Conservation (phyloP, 2,113 vertebrate genomes). For the Cromileptes altivelis region DNA sequence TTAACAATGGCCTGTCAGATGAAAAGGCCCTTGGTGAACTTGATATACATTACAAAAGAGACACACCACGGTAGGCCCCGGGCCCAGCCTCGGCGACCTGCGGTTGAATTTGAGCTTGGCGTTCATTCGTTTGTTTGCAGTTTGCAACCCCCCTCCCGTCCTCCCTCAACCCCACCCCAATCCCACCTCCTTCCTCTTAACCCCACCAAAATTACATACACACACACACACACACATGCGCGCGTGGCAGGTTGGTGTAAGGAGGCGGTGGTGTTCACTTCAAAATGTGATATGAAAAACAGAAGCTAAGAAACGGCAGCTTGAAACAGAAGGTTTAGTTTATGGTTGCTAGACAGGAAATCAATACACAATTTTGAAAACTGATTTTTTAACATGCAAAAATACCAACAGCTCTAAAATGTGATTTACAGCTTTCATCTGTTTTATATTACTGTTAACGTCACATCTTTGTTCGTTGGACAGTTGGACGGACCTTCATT, state of each 20-base stretch:
- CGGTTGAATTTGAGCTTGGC: conserved; percentile 79
- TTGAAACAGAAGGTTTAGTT: no score
- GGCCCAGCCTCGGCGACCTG: conserved; percentile 56
- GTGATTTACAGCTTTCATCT: background rate
- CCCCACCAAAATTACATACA: conserved; percentile 46
- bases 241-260: conserved; percentile 63
- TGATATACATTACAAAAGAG: conserved; percentile 91
- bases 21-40: conserved; percentile 85
- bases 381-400: no score
- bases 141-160: conserved; percentile 4
- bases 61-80: conserved; percentile 68
- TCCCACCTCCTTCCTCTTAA: conserved; percentile 45
- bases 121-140: conserved; percentile 70
- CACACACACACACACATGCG: conserved; percentile 44
- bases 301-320: background rate
- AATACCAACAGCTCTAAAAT: no score
- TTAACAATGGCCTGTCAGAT: conserved; percentile 86
- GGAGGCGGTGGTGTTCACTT: background rate
- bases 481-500: background rate
- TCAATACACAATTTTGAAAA: no score
- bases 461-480: background rate
- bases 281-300: no score
- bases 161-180: background rate
- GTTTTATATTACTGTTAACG: background rate
- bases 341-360: no score